A percentile compares a stretch with the other conserved stretches of the same genome.
phyloP scores from a whole-genome alignment of 2,888 invertebrate genomes.

The Drosophila limbata region DNA sequence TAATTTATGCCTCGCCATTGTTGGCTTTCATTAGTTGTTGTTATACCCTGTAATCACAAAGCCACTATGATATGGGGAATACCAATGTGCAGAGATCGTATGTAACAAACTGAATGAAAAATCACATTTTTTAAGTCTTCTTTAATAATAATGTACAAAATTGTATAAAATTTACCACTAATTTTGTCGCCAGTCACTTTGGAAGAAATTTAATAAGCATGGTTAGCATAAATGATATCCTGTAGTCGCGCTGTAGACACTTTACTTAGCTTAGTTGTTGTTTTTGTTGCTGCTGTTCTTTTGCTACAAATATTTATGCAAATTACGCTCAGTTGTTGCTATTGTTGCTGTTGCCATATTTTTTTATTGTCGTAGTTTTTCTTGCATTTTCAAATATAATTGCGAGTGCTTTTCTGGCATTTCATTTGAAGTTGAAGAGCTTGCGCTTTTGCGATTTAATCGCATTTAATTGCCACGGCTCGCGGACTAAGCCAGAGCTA shows the following conservation, averaged over 20 bases:
- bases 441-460: conserved; percentile 75
- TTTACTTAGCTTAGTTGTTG: background rate
- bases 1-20: conserved; percentile 76
- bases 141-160: background rate
- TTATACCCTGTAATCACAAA: conserved; percentile 30
- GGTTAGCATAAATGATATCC: background rate
- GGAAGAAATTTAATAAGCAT: too few relatives aligned
- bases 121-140: background rate
- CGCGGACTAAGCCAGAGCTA: conserved; percentile 45
- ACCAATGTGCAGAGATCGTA: background rate
- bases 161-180: too few relatives aligned
- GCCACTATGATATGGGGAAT: conserved; percentile 5
- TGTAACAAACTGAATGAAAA: background rate
- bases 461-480: conserved; percentile 74
- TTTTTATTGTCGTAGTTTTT: conserved; percentile 64
- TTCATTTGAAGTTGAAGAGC: conserved; percentile 73
- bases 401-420: conserved; percentile 72
- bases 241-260: background rate
- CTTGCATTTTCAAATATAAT: conserved; percentile 76
- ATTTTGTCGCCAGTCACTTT: too few relatives aligned
- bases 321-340: conserved; percentile 53
- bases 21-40: conserved; percentile 38
- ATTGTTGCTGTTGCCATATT: conserved; percentile 59
- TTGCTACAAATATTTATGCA: conserved; percentile 73
- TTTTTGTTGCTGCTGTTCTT: conserved; percentile 42